Evolutionary conservation across 1,140 invertebrate genomes (phyloP).

Genomic region (Drosophila eugracilis): DNA sequence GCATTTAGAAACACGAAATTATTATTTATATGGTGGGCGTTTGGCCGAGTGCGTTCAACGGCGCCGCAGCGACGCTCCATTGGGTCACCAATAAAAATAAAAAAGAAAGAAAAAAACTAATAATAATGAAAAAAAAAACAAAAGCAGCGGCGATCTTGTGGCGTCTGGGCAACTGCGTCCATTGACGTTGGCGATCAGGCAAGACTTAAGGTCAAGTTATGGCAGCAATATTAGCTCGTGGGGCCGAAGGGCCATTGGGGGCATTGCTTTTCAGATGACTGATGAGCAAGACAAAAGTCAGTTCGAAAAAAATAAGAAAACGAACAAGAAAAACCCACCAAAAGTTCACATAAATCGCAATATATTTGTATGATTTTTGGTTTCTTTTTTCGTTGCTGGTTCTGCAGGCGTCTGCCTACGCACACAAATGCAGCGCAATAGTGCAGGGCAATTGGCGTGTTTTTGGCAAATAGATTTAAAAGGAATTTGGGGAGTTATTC

Average conservation of each 20-base stretch:
- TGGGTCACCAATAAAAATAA: slow-evolving; percentile 54
- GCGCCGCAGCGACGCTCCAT: slow-evolving; percentile 67
- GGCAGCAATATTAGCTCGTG: not conserved
- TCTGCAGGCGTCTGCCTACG: slow-evolving; percentile 64
- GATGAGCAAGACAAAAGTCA: slow-evolving; percentile 44
- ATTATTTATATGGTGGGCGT: slow-evolving; percentile 75
- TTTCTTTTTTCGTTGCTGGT: slow-evolving; percentile 10
- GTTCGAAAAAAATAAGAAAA: slow-evolving; percentile 26
- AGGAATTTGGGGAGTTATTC: no score
- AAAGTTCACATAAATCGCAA: slow-evolving; percentile 66
- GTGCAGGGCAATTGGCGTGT: not conserved
- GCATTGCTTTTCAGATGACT: slow-evolving; percentile 33
- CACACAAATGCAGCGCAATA: slow-evolving; percentile 36
- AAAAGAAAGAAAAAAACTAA: slow-evolving; percentile 1
- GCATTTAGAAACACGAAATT: slow-evolving; percentile 64
- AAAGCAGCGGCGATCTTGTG: slow-evolving; percentile 40
- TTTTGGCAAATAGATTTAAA: no score
- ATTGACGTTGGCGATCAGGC: slow-evolving; percentile 68
- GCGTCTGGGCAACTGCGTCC: slow-evolving; percentile 62
- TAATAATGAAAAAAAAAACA: slow-evolving; percentile 9
- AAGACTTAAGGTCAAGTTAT: slow-evolving; percentile 67
- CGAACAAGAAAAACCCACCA: slow-evolving; percentile 48
- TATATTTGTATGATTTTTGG: slow-evolving; percentile 15
- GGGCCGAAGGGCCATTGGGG: slow-evolving; percentile 13
- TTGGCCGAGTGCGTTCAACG: slow-evolving; percentile 70